Evolutionary conservation across 2,797 vertebrate species (phyloP), one percentile per base, ranked within the genome.

Genomic region (Poeciliopsis turneri): DNA sequence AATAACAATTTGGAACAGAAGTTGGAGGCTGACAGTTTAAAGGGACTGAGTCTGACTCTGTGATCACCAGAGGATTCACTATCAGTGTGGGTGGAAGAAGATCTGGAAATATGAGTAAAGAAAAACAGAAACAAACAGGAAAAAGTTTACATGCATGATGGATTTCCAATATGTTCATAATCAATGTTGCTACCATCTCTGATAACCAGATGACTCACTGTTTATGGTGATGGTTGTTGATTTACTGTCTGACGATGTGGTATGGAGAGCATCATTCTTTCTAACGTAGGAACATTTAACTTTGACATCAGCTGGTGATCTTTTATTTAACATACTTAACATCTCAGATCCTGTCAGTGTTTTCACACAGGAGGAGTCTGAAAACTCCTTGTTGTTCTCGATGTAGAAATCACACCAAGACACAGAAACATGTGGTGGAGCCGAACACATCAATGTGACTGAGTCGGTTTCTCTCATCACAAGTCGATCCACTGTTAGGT

Each of bases 1-100:
- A 90, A 70, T 68, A 5, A 82, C 91, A 92, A 3, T 74, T 0
- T 76, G 43, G 11, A 49, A 68, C 1, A 79, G 47, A 47, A 33
- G 82, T 5, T 59, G 86, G 81, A 78, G 77, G 23, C 75, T 76
- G 49, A 90, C 91, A 91, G 79, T 4, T 73, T 45, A 92, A 12
- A 33, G 77, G 80, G 75, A 93, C 83, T 39, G 79, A 78, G 5
- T 85, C 85, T 47, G 13, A 83, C 59, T 90, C 72, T 77, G n/a
- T 64, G 66, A 87, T 81, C 74, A 74, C 13, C 2, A 5, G 15
- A 75, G 73, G n/a, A 59, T 25, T 76, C 49, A 76, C 70, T 9
- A 13, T 73, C 82, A 89, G 73, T 41, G 16, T 53, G 55, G 86
- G 71, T 64, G 68, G 73, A 78, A 8, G 33, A 57, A 61, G 41